A percentile compares a stretch with the other conserved stretches of the same genome.
Evolutionary conservation across 1,140 invertebrate species (phyloP).

Genomic region (Bombus soroeensis): DNA sequence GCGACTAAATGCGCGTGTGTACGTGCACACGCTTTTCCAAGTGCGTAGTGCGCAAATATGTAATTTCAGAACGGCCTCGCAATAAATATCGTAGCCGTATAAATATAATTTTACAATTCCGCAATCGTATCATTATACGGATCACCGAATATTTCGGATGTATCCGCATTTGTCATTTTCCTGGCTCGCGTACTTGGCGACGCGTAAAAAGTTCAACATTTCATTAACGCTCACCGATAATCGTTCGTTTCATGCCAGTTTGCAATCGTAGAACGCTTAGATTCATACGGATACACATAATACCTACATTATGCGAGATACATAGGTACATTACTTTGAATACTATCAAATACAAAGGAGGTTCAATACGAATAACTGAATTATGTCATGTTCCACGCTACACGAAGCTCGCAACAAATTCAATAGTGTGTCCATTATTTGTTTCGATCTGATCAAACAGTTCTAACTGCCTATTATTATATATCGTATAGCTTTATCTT

Average conservation of each 20-base stretch:
- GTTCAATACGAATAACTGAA: neutral
- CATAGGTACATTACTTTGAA: neutral
- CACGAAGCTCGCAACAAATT: neutral
- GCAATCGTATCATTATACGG: constrained; percentile 60
- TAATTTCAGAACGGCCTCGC: constrained; percentile 33
- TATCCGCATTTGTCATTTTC: neutral
- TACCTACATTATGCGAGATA: neutral
- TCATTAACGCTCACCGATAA: constrained; percentile 23
- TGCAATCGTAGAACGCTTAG: neutral
- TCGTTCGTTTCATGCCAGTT: neutral
- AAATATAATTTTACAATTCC: constrained; percentile 53
- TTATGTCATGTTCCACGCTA: neutral
- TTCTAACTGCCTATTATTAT: neutral
- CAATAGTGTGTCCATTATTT: neutral
- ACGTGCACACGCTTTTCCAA: neutral
- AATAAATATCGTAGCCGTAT: constrained; percentile 33
- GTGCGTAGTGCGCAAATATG: neutral
- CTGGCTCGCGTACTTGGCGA: neutral
- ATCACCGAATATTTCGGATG: constrained; percentile 63
- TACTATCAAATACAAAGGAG: neutral
- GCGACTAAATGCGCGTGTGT: neutral
- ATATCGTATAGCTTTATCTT: neutral
- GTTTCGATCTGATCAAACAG: neutral
- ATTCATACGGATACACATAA: neutral
- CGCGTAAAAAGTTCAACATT: constrained; percentile 44